phyloP scores from a whole-genome alignment of 2,888 invertebrate genomes.

The Catocala fraxini region DNA sequence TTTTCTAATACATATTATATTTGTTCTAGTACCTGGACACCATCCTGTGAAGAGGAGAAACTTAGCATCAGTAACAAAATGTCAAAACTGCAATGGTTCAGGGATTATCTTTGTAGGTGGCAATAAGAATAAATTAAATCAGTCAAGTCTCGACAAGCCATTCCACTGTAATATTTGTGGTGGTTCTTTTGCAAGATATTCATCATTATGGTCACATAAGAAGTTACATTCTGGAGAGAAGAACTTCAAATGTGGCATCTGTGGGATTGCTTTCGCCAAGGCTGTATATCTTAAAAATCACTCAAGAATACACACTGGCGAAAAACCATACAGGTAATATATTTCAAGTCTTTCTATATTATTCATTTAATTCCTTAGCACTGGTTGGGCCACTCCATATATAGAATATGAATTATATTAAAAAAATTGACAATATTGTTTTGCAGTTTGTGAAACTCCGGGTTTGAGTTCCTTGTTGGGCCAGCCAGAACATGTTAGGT shows the following conservation, averaged over 20 bases:
- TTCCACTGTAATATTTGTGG: conserved; percentile 96
- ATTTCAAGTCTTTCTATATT: not conserved
- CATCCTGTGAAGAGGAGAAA: conserved; percentile 95
- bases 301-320: conserved; percentile 94
- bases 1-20: not conserved
- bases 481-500: too few species aligned
- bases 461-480: too few species aligned
- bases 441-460: too few species aligned
- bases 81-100: conserved; percentile 96
- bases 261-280: conserved; percentile 95
- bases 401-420: too few species aligned
- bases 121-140: conserved; percentile 88
- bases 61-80: conserved; percentile 94
- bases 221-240: conserved; percentile 94
- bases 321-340: conserved; percentile 81
- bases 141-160: conserved; percentile 91
- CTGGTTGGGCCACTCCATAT: too few species aligned
- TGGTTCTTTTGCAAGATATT: conserved; percentile 94
- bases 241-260: conserved; percentile 96
- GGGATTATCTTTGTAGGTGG: conserved; percentile 94
- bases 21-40: conserved; percentile 82
- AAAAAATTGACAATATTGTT: too few species aligned
- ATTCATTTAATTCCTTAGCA: too few species aligned
- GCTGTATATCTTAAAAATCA: conserved; percentile 97
- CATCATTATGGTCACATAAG: conserved; percentile 96